Percentiles rank a stretch among this genome's conserved stretches.
These are phyloP conservation scores for Amphiprion percula DNA, from an alignment of 2,113 vertebrate genomes.

Conservation along the genomic window DNA sequence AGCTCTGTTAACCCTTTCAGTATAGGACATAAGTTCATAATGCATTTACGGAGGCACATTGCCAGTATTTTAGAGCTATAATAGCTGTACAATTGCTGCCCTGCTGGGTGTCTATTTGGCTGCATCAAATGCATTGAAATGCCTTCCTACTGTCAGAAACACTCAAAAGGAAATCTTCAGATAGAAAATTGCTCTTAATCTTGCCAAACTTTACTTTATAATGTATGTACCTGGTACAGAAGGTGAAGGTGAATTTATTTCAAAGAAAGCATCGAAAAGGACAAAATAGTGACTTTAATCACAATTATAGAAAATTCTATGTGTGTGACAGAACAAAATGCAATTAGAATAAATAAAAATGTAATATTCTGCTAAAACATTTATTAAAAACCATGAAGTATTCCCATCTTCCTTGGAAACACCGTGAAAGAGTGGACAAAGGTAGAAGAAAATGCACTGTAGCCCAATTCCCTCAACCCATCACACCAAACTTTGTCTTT, in stretches of 20 bases:
- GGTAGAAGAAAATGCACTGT: constrained; percentile 24
- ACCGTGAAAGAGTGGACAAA: constrained; percentile 18
- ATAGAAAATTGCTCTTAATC: constrained; percentile 65
- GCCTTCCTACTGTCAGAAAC: constrained; percentile 67
- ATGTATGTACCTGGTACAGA: constrained; percentile 81
- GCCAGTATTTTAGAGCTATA: constrained; percentile 77
- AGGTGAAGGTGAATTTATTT: constrained; percentile 79
- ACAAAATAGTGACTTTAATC: constrained; percentile 58
- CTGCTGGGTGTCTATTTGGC: constrained; percentile 83
- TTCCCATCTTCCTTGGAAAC: neutral
- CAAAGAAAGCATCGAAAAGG: constrained; percentile 58
- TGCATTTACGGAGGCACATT: constrained; percentile 81
- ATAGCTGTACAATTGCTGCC: constrained; percentile 84
- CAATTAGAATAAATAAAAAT: constrained; percentile 7
- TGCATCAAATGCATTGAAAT: constrained; percentile 76
- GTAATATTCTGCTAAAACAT: constrained; percentile 4
- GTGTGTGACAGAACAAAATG: constrained; percentile 17
- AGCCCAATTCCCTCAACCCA: constrained; percentile 45
- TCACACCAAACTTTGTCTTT: constrained; percentile 55
- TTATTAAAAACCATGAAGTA: neutral
- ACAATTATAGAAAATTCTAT: constrained; percentile 16
- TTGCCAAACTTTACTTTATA: constrained; percentile 49
- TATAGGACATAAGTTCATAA: constrained; percentile 71
- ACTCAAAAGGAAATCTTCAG: constrained; percentile 56
- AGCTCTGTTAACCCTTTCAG: constrained; percentile 82